A percentile compares a stretch with the other conserved stretches of the same genome.
phyloP scores from a whole-genome alignment of 1,140 invertebrate species.

The Orius laevigatus region DNA sequence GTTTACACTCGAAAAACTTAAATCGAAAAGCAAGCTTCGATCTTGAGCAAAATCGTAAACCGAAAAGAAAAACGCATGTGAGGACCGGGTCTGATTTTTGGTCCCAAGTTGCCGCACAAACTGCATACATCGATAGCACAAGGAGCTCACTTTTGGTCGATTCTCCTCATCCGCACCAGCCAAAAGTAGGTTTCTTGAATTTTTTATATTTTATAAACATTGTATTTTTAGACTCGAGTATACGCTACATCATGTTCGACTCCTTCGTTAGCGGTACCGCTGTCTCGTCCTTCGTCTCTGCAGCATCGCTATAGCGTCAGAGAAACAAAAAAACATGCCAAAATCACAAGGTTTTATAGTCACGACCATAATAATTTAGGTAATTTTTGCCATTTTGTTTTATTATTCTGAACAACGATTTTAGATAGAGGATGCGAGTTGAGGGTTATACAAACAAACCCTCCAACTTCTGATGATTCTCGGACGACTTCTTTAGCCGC shows the following conservation, averaged over 20 bases:
- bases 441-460: neutral
- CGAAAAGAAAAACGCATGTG: conserved; percentile 7
- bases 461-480: neutral
- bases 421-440: neutral
- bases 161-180: neutral
- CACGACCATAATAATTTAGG: conserved; percentile 4
- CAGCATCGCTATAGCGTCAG: conserved; percentile 6
- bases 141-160: conserved; percentile 12
- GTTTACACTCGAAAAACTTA: neutral
- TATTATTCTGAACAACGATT: neutral
- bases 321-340: conserved; percentile 7
- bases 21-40: conserved; percentile 12
- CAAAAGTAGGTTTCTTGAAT: neutral
- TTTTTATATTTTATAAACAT: neutral
- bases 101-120: conserved; percentile 23
- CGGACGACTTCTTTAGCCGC: conserved; percentile 3
- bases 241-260: neutral
- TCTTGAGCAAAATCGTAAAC: neutral
- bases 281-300: neutral
- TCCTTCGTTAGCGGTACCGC: neutral
- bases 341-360: conserved; percentile 11
- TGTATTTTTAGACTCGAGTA: neutral
- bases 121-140: conserved; percentile 24
- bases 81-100: conserved; percentile 22
- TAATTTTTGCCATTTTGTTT: neutral